Conservation (phyloP, 2,113 vertebrate species). For the Amia ocellicauda region DNA sequence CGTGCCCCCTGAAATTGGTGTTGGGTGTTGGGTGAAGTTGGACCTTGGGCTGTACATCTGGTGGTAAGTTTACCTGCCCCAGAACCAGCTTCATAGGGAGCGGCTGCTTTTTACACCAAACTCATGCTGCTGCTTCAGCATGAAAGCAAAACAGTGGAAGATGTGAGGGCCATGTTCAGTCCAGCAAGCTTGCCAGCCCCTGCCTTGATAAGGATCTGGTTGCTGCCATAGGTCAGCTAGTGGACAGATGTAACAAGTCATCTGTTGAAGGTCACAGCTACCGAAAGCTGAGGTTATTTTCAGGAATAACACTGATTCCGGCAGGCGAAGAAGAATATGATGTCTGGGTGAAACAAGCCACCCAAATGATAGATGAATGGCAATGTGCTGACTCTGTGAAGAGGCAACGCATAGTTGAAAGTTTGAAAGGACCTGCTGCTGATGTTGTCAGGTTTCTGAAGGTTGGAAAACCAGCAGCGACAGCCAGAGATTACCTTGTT, state of each 20-base stretch:
- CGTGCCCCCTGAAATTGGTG: no score
- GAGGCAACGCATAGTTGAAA: conserved; percentile 29
- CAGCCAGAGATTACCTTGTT: conserved; percentile 19
- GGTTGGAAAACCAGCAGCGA: conserved; percentile 11
- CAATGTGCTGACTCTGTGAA: conserved; percentile 20
- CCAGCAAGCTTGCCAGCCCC: background rate
- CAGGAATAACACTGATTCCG: conserved; percentile 21
- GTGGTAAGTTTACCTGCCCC: background rate
- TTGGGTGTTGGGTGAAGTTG: conserved; percentile 14
- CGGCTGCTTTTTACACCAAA: conserved; percentile 8
- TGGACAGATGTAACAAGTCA: conserved; percentile 17
- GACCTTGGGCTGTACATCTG: conserved; percentile 9
- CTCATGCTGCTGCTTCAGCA: conserved; percentile 3
- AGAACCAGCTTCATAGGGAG: background rate
- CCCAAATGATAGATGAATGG: conserved; percentile 25
- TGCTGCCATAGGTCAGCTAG: conserved; percentile 16
- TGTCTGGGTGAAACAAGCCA: conserved; percentile 25
- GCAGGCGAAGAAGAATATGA: conserved; percentile 30
- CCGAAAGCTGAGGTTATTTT: conserved; percentile 22
- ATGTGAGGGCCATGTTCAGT: conserved; percentile 15
- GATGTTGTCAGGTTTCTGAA: conserved; percentile 24
- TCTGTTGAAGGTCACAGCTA: conserved; percentile 16
- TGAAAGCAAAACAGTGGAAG: conserved; percentile 11
- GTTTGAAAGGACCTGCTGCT: conserved; percentile 26
- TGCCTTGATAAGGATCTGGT: conserved; percentile 10